Base-by-base conservation (phyloP, 2,797 vertebrate genomes). In the Rhabdophis nuchalis region DNA sequence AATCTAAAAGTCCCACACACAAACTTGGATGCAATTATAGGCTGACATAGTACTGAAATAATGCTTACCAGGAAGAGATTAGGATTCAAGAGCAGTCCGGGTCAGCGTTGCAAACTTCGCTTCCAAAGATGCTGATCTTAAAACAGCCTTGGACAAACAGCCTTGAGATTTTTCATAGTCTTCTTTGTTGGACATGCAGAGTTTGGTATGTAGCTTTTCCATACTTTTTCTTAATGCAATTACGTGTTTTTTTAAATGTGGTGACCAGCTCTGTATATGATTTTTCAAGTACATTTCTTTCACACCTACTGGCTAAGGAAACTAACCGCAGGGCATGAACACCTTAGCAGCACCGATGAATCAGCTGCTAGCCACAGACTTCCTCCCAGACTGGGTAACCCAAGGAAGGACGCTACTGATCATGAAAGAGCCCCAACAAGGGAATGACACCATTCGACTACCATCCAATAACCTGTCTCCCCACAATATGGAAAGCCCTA, bases 1-100 rank as follows among this genome's bases (percentile, higher is more conserved):
- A 94, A 93, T 32, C 90, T 86, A 61, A 14, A 87, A 93, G 89
- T 91, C 95, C 32, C 23, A 41, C 52, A 27, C 50, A 72, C 14
- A 77, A 32, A 82, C 36, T 56, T 50, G 32, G 86, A 87, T 46
- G 52, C 41, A 86, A 64, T 20, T 57, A 61, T 16, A 25, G 46
- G 25, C 16, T 36, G 64, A 92, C 86, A n/a, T 53, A 41, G 41
- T 36, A 53, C 20, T 53, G 27, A 60, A 86, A 91, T 56, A 91
- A 87, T n/a, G n/a, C 50, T 36, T 46, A 5, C 0, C 14, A 72
- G 64, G 32, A 9, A 46, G 36, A 46, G 72, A 82, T 82, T 46
- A 25, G 36, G 72, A 77, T 41, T 23, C 20, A 77, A 23, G 20
- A 25, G 20, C 72, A 41, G 36, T 77, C 68, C 0, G 3, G 36